Conservation (phyloP, 2,113 vertebrate genomes). For the Cyprinodon brontotheroides region DNA sequence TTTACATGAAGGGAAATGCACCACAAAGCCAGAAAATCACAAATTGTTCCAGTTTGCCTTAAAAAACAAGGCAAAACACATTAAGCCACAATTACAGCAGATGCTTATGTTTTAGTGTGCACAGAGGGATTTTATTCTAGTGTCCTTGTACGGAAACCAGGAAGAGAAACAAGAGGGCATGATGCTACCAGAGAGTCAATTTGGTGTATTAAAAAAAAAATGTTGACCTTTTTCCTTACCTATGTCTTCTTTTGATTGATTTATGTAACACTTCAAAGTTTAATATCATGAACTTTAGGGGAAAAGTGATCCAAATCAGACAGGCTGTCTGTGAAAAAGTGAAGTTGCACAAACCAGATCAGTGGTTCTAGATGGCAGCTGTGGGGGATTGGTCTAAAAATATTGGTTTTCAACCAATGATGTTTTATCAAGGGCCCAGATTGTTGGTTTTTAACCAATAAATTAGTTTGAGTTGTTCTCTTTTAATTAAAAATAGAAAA, state of each 20-base stretch:
- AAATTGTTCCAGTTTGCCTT: neutral
- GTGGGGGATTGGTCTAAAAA: neutral
- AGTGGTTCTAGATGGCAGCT: too few relatives aligned
- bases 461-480: neutral
- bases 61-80: neutral
- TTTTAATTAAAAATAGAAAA: neutral
- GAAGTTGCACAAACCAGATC: too few relatives aligned
- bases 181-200: slow-evolving; percentile 53
- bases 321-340: neutral
- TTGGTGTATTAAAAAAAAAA: slow-evolving; percentile 30
- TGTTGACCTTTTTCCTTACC: neutral
- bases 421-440: neutral
- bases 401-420: too few relatives aligned
- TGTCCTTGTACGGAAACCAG: slow-evolving; percentile 42
- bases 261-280: neutral
- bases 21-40: neutral
- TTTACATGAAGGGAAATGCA: neutral
- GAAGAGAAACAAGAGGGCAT: slow-evolving; percentile 10
- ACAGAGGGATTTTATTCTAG: slow-evolving; percentile 6
- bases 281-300: neutral
- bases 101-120: neutral
- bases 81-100: neutral
- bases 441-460: neutral
- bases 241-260: neutral
- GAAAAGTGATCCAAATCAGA: neutral